Percentiles rank a stretch among this genome's conserved stretches.
Conservation (phyloP, 2,797 vertebrate genomes). For the Anguilla anguilla region DNA sequence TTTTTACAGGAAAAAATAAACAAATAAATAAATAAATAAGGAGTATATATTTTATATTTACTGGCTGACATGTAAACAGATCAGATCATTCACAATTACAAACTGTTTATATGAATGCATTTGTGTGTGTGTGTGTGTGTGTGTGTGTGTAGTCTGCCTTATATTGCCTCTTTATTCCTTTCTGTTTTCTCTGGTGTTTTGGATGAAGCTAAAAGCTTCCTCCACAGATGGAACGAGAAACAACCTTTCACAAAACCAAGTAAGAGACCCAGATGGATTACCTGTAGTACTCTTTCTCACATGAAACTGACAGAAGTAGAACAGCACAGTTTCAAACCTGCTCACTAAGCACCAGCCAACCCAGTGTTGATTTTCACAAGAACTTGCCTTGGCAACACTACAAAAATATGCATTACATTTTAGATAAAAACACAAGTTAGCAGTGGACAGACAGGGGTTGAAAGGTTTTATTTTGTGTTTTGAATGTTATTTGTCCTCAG, state of each 20-base stretch:
- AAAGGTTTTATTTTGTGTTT: neutral
- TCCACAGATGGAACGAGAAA: neutral
- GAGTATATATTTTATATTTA: neutral
- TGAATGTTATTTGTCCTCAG: neutral
- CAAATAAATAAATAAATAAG: slow-evolving; percentile 1
- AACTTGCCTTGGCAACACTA: neutral
- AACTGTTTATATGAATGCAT: neutral
- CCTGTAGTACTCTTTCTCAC: neutral
- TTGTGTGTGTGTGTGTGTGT: neutral
- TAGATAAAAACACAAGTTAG: neutral
- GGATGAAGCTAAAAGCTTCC: neutral
- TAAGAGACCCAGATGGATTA: neutral
- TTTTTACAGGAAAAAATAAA: neutral
- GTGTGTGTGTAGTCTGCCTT: neutral
- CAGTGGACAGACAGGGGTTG: neutral
- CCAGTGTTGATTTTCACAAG: neutral
- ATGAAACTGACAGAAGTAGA: slow-evolving; percentile 4
- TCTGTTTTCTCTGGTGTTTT: slow-evolving; percentile 2
- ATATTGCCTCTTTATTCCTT: neutral
- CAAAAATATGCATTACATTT: neutral
- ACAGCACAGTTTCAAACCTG: neutral
- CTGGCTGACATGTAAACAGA: neutral
- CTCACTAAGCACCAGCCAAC: neutral
- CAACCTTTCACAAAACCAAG: neutral
- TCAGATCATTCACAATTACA: neutral